Percentiles rank a stretch among this genome's conserved stretches.
These are phyloP conservation scores for Neotoma lepida DNA, from an alignment of 2,113 vertebrate genomes.

Conservation along the genomic window DNA sequence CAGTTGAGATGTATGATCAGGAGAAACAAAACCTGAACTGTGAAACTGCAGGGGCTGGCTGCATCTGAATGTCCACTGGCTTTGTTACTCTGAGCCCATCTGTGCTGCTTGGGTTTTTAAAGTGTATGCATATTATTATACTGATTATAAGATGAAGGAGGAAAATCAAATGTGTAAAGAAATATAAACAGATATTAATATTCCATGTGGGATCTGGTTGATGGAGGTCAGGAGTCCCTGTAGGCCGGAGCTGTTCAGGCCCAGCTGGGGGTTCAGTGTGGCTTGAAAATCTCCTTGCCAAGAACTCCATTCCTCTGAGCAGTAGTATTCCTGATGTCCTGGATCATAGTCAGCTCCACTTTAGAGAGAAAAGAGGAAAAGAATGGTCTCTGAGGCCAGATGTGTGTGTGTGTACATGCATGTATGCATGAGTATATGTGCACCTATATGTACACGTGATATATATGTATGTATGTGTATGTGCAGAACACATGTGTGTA, in stretches of 20 bases:
- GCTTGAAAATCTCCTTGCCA: not conserved
- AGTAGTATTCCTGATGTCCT: not conserved
- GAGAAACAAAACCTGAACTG: not conserved
- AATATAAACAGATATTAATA: not conserved
- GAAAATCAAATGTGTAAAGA: not conserved
- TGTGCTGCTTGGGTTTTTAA: not conserved
- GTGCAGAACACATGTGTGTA: not conserved
- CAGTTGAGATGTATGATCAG: not conserved
- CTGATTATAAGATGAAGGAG: not conserved
- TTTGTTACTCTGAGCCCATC: not conserved
- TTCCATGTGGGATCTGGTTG: not conserved
- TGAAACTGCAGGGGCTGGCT: not conserved
- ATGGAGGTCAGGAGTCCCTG: not conserved
- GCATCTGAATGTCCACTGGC: not conserved
- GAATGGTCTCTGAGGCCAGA: not conserved
- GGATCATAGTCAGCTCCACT: not conserved
- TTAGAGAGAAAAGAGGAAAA: not conserved
- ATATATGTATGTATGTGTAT: not conserved
- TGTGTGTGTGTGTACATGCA: not conserved
- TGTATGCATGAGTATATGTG: not conserved
- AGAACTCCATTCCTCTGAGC: not conserved
- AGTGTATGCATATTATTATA: not conserved
- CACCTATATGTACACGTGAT: not conserved
- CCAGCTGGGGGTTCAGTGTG: not conserved
- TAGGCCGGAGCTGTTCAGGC: not conserved